phyloP scores from a whole-genome alignment of 2,888 invertebrate genomes.

The Xanthorhoe designata region DNA sequence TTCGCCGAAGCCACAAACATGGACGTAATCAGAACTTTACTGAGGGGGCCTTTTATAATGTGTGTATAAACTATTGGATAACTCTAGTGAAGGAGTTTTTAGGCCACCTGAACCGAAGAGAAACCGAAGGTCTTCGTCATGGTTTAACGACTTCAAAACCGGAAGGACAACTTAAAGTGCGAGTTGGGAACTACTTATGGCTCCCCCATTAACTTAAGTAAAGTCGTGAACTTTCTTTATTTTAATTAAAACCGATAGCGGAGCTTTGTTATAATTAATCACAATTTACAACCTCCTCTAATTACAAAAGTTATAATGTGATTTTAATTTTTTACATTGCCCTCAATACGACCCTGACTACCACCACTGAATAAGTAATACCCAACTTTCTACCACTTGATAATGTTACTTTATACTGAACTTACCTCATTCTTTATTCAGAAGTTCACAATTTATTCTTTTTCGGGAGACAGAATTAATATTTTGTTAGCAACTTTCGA shows the following conservation, averaged over 20 bases:
- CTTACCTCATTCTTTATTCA: slow-evolving; percentile 21
- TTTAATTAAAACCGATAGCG: background rate
- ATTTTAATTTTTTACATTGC: background rate
- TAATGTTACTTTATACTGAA: slow-evolving; percentile 26
- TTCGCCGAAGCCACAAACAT: slow-evolving; percentile 3
- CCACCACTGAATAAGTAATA: slow-evolving; percentile 28
- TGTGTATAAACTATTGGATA: too few species aligned
- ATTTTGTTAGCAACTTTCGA: slow-evolving; percentile 7
- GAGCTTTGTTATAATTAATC: background rate
- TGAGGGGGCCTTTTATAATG: background rate
- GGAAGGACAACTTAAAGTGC: too few species aligned
- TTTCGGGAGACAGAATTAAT: background rate
- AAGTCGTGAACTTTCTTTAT: background rate
- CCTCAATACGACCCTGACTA: slow-evolving; percentile 23
- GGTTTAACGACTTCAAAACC: too few species aligned
- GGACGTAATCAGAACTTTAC: slow-evolving; percentile 14
- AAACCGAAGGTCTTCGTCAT: too few species aligned
- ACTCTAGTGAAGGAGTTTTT: too few species aligned
- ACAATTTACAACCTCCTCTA: background rate
- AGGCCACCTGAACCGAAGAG: too few species aligned
- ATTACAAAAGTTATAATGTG: slow-evolving; percentile 6
- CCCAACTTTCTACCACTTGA: slow-evolving; percentile 21
- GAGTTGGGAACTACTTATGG: too few species aligned
- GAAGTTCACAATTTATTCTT: slow-evolving; percentile 6
- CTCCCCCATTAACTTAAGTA: background rate